Base-by-base conservation (phyloP, 92 coral and sea anemone species). In the Paramuricea clavata region DNA sequence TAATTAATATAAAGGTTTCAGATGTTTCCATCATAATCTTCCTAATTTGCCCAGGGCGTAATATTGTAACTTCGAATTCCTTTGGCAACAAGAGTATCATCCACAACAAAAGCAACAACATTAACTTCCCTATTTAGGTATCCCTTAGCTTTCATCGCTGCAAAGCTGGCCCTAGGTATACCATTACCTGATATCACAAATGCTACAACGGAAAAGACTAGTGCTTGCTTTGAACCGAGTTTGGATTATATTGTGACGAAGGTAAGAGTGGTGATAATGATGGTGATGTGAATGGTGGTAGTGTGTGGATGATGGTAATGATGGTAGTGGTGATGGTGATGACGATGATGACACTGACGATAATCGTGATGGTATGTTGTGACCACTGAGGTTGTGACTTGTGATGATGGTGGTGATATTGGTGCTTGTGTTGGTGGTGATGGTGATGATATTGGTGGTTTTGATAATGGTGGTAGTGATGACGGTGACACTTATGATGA, bases 171-270 rank as follows among this genome's bases (percentile, higher is more conserved):
- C 4, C 98, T 96, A 27, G 99, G 99, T 42, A 88, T 96, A 30
- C 92, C 94, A 43, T 92, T 96, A 15, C 95, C 99, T 12, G 93
- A 96, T 8, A 96, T 96, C 35, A 94, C 88, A 88, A 96, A 96
- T 89, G 89, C 98, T 0, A 95, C 98, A 2, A 94, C 99, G 57
- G 82, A 95, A 65, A 71, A 84, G 62, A 96, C 99, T 0, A 93
- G 97, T n/a, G 99, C 99, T 0, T 96, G 99, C 75, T 96, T 96
- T 87, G 99, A 96, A 31, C 99, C 99, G 10, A 96, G 99, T 84
- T 69, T 96, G 73, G 99, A 96, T 81, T 96, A 96, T 65, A 96
- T 96, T 41, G 99, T 96, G 35, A 96, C 98, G 33, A 96, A 96
- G 98, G 99, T 96, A 87, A 25, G 22, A 10, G 52, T 47, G 52